These are phyloP conservation scores for Ramazzottius varieornatus DNA, from an alignment of 2,888 invertebrate species.

Conservation along the genomic window DNA sequence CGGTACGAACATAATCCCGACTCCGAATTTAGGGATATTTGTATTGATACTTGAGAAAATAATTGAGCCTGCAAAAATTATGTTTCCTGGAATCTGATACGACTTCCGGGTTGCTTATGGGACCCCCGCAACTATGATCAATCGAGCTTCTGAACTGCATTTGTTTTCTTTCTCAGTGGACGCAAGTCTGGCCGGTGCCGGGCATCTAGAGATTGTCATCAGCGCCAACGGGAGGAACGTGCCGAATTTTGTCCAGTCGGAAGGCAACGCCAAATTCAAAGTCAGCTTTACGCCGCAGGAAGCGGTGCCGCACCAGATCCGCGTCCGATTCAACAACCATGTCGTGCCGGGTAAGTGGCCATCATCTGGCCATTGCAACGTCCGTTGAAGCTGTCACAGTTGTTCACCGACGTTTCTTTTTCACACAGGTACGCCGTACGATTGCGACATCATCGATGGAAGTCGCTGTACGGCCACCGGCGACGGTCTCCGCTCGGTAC, in stretches of 20 bases:
- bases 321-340: conserved; percentile 83
- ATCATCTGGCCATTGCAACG: no score
- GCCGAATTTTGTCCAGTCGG: conserved; percentile 82
- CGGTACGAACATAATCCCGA: no score
- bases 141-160: no score
- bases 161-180: no score
- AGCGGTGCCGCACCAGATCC: conserved; percentile 66
- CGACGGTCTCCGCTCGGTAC: conserved; percentile 38
- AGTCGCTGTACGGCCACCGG: conserved; percentile 39
- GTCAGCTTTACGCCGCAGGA: conserved; percentile 80
- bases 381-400: no score
- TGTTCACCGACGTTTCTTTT: no score
- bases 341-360: conserved; percentile 37
- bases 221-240: conserved; percentile 97
- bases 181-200: conserved; percentile 91
- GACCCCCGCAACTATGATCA: no score
- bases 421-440: conserved; percentile 65
- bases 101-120: no score
- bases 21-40: no score
- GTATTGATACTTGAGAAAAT: no score
- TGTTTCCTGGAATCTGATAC: no score
- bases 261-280: conserved; percentile 73
- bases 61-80: no score
- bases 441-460: conserved; percentile 47
- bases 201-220: conserved; percentile 92